These are phyloP conservation scores for Bothrops jararaca DNA, from an alignment of 2,113 vertebrate genomes.

Conservation along the genomic window DNA sequence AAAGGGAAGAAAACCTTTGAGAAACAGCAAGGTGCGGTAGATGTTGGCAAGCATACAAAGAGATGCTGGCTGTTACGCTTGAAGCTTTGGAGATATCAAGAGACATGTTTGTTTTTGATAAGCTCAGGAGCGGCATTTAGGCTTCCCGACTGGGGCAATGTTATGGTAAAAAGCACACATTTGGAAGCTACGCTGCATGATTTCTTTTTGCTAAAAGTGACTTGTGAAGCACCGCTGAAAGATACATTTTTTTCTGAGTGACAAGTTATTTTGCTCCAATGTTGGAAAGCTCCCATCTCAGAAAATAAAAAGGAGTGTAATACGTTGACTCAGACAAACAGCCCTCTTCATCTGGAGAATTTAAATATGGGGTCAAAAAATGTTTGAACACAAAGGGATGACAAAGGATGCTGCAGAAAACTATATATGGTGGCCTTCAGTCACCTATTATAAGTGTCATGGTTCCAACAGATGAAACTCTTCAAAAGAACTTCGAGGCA, in stretches of 20 bases:
- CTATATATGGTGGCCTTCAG: constrained; percentile 21
- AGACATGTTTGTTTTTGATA: background rate
- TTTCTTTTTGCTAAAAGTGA: background rate
- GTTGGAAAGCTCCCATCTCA: constrained; percentile 13
- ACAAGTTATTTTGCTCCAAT: constrained; percentile 17
- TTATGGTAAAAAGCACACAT: background rate
- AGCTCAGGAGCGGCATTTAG: background rate
- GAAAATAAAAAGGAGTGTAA: constrained; percentile 30
- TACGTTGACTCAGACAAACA: constrained; percentile 25
- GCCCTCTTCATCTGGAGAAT: constrained; percentile 20
- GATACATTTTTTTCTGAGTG: background rate
- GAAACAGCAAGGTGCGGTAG: background rate
- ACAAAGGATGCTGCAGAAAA: background rate
- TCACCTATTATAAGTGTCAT: constrained; percentile 31
- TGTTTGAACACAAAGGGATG: constrained; percentile 34
- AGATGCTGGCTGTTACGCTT: background rate
- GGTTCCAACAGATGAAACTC: too few relatives aligned
- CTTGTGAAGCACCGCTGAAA: background rate
- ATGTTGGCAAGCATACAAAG: background rate
- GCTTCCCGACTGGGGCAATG: background rate
- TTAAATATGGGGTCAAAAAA: constrained; percentile 55
- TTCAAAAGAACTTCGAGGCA: too few relatives aligned
- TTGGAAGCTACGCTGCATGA: background rate
- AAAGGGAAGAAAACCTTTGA: background rate
- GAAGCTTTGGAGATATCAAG: background rate